Percentiles rank a stretch among this genome's conserved stretches.
Conservation (phyloP, 2,888 invertebrate genomes). For the Cremastobaeus sp. region DNA sequence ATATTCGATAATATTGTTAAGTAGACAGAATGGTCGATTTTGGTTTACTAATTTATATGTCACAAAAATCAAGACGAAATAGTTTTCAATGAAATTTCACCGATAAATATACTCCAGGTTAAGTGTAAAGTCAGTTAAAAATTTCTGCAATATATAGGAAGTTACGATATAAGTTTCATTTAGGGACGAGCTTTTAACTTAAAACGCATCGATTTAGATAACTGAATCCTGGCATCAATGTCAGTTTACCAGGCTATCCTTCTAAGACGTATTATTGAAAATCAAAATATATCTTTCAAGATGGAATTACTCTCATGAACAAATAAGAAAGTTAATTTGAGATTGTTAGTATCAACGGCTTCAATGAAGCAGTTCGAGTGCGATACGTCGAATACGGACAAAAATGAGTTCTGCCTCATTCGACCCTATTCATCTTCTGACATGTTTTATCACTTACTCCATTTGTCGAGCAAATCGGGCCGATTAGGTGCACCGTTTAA, state of each 20-base stretch:
- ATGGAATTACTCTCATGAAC: constrained; percentile 19
- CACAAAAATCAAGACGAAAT: too few relatives aligned
- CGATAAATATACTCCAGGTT: too few relatives aligned
- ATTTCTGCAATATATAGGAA: too few relatives aligned
- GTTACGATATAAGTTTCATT: too few relatives aligned
- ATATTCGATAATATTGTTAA: too few relatives aligned
- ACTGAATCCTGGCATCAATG: constrained; percentile 14
- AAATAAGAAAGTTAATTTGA: constrained; percentile 49
- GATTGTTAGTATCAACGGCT: constrained; percentile 33
- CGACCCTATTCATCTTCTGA: constrained; percentile 55
- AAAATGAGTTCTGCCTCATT: constrained; percentile 52
- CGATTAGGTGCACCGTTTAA: constrained; percentile 54
- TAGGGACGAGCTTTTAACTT: too few relatives aligned
- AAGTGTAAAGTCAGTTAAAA: too few relatives aligned
- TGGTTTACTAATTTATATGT: too few relatives aligned
- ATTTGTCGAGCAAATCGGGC: constrained; percentile 53
- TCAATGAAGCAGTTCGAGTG: constrained; percentile 36
- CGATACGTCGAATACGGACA: constrained; percentile 33
- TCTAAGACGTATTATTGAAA: constrained; percentile 13
- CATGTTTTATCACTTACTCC: constrained; percentile 47
- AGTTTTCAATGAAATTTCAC: too few relatives aligned
- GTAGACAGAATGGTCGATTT: too few relatives aligned
- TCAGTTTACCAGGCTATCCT: constrained; percentile 13
- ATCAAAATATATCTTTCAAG: constrained; percentile 24
- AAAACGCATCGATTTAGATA: too few relatives aligned